phyloP scores from a whole-genome alignment of 1,140 invertebrate species.

The Calephelis virginiensis region DNA sequence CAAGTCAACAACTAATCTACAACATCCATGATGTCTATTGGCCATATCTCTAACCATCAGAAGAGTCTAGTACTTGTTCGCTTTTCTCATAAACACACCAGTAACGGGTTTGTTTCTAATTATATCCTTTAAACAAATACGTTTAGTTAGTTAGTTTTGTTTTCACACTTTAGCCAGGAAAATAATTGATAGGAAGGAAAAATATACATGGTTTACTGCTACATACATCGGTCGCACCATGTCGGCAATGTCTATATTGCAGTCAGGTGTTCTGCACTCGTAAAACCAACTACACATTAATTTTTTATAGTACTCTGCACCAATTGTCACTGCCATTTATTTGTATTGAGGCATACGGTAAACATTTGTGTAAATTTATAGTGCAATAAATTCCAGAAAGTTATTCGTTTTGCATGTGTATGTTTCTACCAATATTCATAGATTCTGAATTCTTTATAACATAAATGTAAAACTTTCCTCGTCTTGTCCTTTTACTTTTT shows the following conservation, averaged over 20 bases:
- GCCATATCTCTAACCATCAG: no score
- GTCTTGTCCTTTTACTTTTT: no score
- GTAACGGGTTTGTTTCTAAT: no score
- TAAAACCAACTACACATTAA: constrained; percentile 69
- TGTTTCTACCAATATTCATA: not conserved
- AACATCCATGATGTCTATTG: no score
- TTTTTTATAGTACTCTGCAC: constrained; percentile 62
- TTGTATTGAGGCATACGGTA: constrained; percentile 44
- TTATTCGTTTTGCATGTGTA: not conserved
- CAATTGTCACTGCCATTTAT: constrained; percentile 53
- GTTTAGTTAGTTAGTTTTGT: no score
- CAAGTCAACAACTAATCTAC: no score
- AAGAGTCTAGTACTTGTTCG: no score
- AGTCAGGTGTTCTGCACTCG: constrained; percentile 56
- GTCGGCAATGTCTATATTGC: constrained; percentile 38
- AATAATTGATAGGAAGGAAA: not conserved
- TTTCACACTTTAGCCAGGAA: not conserved
- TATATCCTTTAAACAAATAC: no score
- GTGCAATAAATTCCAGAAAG: not conserved
- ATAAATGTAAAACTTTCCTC: no score
- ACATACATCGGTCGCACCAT: constrained; percentile 10
- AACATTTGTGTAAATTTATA: constrained; percentile 40
- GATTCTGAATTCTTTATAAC: no score
- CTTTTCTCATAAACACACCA: no score
- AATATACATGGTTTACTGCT: not conserved